Evolutionary conservation across 2,113 vertebrate species (phyloP), one percentile per base, ranked within the genome.

Genomic region (Menura novaehollandiae): DNA sequence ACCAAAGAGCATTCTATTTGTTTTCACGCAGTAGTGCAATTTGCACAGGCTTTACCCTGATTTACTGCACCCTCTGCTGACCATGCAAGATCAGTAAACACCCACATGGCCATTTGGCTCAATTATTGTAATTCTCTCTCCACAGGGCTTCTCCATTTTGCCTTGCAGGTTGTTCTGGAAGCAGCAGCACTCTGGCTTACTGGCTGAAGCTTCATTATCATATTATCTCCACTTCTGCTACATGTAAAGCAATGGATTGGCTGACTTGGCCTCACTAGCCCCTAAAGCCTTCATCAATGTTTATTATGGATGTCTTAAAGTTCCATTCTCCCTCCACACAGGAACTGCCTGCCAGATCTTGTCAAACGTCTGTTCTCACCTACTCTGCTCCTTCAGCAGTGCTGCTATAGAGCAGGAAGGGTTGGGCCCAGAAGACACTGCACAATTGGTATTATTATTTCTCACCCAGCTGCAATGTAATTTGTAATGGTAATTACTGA

Each of bases 71-170:
- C 58, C 64, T 56, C 17, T 32, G 67, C 87, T 86, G 84, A 95
- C 94, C 90, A 88, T 76, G 84, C 2, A 5, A 88, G 78, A 94
- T 68, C 85, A 91, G 53, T 88, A 88, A 84, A 95, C 68, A 85
- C 63, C 91, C 83, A 85, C 35, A 23, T 91, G 79, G 60, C 66
- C 56, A 51, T 93, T 95, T 85, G 51, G 84, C 86, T 95, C 79
- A 83, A 91, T 92, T 95, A 93, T 47, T 95, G 73, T 72, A 79
- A 91, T 95, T 96, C 76, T 52, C 22, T 94, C 93, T 93, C 96
- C 87, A 66, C 88, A 35, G 91, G 82, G 26, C 32, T 95, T 76
- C 90, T 91, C 51, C 63, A 62, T 18, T 7, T 9, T 6, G 13
- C 24, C 77, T 92, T 64, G 59, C 64, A 59, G 88, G 81, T 90